Percentiles rank a stretch among this genome's conserved stretches.
Evolutionary conservation across 92 coral and sea anemone genomes (phyloP).

Genomic region (Phenganax stokvisi): DNA sequence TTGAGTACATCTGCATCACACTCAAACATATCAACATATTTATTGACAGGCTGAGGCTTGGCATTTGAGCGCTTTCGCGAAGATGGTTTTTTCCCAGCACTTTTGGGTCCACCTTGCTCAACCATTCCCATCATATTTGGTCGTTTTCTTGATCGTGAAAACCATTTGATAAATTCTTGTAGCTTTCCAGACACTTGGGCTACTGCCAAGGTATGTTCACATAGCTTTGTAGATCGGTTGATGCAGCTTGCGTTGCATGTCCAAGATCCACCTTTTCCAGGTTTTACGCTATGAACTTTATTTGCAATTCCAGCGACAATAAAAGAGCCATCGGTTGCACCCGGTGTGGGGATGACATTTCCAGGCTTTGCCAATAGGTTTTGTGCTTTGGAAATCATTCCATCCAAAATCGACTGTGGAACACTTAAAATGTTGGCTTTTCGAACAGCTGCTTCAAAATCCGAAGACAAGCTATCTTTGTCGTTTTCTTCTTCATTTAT

Average conservation of each 20-base stretch:
- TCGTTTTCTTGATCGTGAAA: constrained; percentile 27
- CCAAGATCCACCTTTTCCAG: constrained; percentile 50
- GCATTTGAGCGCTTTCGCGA: constrained; percentile 29
- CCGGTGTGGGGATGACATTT: constrained; percentile 41
- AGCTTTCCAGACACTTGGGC: constrained; percentile 37
- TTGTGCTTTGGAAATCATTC: constrained; percentile 41
- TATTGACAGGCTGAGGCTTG: constrained; percentile 25
- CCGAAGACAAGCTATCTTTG: neutral
- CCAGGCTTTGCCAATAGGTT: constrained; percentile 25
- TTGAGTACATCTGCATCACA: neutral
- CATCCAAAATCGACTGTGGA: constrained; percentile 42
- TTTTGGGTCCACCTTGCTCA: constrained; percentile 37
- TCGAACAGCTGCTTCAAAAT: neutral
- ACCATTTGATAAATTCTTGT: constrained; percentile 37
- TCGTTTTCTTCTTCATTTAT: neutral
- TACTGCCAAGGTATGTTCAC: constrained; percentile 51
- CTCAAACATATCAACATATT: constrained; percentile 33
- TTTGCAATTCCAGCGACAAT: constrained; percentile 46
- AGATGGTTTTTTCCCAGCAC: constrained; percentile 40
- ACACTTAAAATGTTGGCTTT: neutral
- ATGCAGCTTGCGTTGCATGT: constrained; percentile 40
- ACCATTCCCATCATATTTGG: constrained; percentile 38
- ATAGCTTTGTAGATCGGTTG: constrained; percentile 34
- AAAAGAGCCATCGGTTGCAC: constrained; percentile 46
- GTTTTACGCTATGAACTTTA: constrained; percentile 42